These are phyloP conservation scores for Telmatochromis bifrenatus DNA, from an alignment of 2,113 vertebrate genomes.

Conservation along the genomic window DNA sequence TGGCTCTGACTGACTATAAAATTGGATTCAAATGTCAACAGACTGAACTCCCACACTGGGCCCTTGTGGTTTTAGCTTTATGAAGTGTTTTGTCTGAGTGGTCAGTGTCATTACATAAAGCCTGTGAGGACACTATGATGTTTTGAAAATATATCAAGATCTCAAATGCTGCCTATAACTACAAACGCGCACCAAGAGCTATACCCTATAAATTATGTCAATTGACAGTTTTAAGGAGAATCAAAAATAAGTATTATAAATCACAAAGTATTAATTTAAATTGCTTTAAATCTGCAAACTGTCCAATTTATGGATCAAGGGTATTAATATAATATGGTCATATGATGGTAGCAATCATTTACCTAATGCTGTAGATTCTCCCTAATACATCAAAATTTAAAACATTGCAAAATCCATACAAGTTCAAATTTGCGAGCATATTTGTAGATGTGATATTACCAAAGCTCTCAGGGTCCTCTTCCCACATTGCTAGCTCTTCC, in stretches of 20 bases:
- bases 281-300: neutral
- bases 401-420: neutral
- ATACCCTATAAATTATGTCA: neutral
- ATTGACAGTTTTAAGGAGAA: neutral
- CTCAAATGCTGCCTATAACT: neutral
- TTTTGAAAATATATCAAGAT: neutral
- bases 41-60: neutral
- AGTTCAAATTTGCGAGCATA: neutral
- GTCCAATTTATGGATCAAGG: neutral
- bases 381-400: neutral
- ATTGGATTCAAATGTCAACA: neutral
- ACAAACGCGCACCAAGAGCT: neutral
- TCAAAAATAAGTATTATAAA: neutral
- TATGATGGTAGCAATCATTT: neutral
- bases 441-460: constrained; percentile 67
- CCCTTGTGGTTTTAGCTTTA: neutral
- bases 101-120: neutral
- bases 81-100: neutral
- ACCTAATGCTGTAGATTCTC: neutral
- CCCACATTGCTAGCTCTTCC: constrained; percentile 96
- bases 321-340: neutral
- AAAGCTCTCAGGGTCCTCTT: constrained; percentile 97
- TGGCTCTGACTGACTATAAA: neutral
- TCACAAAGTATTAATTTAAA: neutral
- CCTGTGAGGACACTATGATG: neutral